Base-by-base conservation (phyloP, 53 echinoderm and acorn worm genomes). In the Hippasteria phrygiana region DNA sequence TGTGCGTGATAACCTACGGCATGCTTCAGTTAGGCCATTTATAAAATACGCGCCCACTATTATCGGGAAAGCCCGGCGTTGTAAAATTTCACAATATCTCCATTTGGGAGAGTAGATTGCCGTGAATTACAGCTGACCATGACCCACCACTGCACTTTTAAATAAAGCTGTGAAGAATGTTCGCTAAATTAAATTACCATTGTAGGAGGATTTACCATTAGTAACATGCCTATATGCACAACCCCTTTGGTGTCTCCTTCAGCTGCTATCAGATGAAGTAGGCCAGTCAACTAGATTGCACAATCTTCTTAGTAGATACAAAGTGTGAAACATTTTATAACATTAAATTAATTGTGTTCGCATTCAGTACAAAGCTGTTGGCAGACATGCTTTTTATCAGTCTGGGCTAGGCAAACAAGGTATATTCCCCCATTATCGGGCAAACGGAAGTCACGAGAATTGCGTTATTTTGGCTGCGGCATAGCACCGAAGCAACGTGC, bases 1-100 rank as follows among this genome's bases (percentile, higher is more conserved):
- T 72, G 72, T 39, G 43, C 41, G 72, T 42, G 72, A 72, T 72
- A 24, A 72, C 72, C 72, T 42, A 41, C 72, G 42, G 22, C 10
- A 35, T 26, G 67, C 67, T 35, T 35, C 37, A 36, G 11, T 67
- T 67, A 67, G 34, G 67, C 36, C 34, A 67, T 67, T 67, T 9
- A 35, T 67, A 2, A 67, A 35, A 10, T 59, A 59, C 8, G 59
- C 59, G n/a, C n/a, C n/a, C n/a, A n/a, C 59, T 59, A 22, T 59
- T 17, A 17, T 18, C 54, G 20, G 20, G 26, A 24, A 5, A 22
- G 59, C n/a, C 3, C n/a, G 59, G 59, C 59, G 59, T 59, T 59
- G 22, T 26, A 59, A 20, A 24, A 26, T 59, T 59, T 24, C 59
- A 59, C n/a, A 59, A 59, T 12, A 67, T 67, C 59, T 56, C 59